Conservation (phyloP, 2,113 vertebrate genomes). For the Pygoscelis antarcticus region DNA sequence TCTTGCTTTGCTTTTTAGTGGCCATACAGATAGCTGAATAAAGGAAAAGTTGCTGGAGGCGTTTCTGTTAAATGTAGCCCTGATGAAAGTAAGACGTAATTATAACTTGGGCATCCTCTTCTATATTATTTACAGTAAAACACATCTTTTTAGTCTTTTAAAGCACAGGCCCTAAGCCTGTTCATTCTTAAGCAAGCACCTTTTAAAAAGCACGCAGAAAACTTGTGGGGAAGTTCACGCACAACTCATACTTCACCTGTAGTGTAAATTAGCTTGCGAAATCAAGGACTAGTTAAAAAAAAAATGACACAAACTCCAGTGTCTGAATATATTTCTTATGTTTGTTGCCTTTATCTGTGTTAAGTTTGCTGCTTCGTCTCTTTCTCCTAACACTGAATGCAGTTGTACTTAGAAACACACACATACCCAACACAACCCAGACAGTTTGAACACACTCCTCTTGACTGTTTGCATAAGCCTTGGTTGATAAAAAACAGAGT, state of each 20-base stretch:
- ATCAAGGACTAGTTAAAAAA: not conserved
- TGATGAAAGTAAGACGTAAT: not conserved
- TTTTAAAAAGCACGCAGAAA: not conserved
- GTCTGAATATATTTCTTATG: not conserved
- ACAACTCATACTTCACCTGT: not conserved
- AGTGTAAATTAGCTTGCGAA: not conserved
- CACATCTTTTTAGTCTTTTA: not conserved
- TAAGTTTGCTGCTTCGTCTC: not conserved
- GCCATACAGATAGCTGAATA: not conserved
- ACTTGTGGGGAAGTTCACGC: not conserved
- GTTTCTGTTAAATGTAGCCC: not conserved
- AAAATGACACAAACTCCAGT: not conserved
- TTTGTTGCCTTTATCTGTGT: not conserved
- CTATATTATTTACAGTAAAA: not conserved
- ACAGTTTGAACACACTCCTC: not conserved
- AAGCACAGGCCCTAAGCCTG: not conserved
- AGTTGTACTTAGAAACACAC: not conserved
- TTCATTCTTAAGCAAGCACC: not conserved
- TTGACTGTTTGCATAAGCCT: not conserved
- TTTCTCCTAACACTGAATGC: not conserved
- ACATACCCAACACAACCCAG: not conserved
- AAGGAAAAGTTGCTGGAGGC: not conserved
- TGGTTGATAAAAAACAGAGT: not conserved
- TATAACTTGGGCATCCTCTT: not conserved
- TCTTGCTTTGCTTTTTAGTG: not conserved